Base-by-base conservation (phyloP, 2,113 vertebrate species). In the Neoarius graeffei region DNA sequence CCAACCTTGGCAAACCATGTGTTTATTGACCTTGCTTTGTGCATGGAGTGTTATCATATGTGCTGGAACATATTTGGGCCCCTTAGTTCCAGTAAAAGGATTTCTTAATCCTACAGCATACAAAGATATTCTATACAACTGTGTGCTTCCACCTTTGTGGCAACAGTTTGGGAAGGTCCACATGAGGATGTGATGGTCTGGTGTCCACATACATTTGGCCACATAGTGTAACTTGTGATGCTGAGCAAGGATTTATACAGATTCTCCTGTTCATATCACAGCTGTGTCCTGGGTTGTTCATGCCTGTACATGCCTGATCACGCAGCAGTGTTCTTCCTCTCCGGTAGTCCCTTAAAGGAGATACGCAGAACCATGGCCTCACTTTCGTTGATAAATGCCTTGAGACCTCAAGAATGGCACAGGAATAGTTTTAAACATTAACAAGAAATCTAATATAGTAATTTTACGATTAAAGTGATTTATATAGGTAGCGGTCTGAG, bases 231-330 rank as follows among this genome's bases (percentile, higher is more conserved):
- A 27, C 11, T 77, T 54, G 5, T 73, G 19, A 71, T 74, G 42
- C n/a, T 30, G 59, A 84, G 82, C 23, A 66, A 54, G 14, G 17
- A 64, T 82, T 69, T 35, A 67, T 66, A 83, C 57, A 35, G 56
- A 30, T 57, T 83, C n/a, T 50, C 10, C 11, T 74, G 57, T 87
- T 83, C 54, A 87, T 60, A 62, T 76, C 13, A 62, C 35, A 64
- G 57, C 81, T 52, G 56, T 76, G 71, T 17, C 30, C 50, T 80
- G 59, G 42, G 56, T 14, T 87, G n/a, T 64, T 87, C 67, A 64
- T 74, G 69, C 56, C 25, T 54, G 81, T 74, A 57, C 86, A 88
- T 64, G 56, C 13, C 19, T 56, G n/a, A 74, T 76, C 30, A 77
- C 48, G 25, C 17, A 59, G 66, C 48, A 86, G 76, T 67, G 50